Evolutionary conservation across 2,797 vertebrate genomes (phyloP).

Genomic region (Coendou prehensilis): DNA sequence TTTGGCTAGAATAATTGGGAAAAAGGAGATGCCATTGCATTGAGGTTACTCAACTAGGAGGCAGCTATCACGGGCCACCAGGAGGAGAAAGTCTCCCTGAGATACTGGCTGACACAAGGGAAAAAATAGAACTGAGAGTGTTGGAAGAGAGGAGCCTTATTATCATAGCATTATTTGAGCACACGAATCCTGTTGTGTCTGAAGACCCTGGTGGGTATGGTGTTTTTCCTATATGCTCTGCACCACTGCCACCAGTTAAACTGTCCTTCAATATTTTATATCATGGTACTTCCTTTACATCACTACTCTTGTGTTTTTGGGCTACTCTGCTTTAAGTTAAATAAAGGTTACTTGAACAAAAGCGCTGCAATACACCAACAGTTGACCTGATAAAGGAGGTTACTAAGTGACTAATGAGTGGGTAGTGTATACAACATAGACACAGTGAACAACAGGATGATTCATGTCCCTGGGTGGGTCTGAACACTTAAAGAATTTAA

Average conservation of each 20-base stretch:
- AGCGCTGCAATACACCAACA: neutral
- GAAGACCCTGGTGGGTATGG: neutral
- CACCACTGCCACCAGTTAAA: neutral
- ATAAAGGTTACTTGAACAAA: neutral
- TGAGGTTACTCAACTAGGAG: neutral
- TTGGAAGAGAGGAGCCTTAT: neutral
- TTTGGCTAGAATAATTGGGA: neutral
- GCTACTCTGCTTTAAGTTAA: neutral
- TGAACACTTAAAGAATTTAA: neutral
- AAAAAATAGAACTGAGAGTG: conserved; percentile 8
- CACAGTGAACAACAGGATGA: neutral
- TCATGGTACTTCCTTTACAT: no score
- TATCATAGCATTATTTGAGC: neutral
- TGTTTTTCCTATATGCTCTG: neutral
- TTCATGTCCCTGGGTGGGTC: neutral
- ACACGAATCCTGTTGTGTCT: neutral
- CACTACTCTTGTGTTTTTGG: neutral
- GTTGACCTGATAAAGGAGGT: neutral
- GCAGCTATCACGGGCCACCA: neutral
- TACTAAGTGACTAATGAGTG: neutral
- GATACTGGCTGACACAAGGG: neutral
- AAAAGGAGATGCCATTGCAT: neutral
- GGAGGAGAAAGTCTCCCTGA: neutral
- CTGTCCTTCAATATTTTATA: neutral
- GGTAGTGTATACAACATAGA: neutral